Base-by-base conservation (phyloP, 2,888 invertebrate genomes). In the Hypercompe scribonia region DNA sequence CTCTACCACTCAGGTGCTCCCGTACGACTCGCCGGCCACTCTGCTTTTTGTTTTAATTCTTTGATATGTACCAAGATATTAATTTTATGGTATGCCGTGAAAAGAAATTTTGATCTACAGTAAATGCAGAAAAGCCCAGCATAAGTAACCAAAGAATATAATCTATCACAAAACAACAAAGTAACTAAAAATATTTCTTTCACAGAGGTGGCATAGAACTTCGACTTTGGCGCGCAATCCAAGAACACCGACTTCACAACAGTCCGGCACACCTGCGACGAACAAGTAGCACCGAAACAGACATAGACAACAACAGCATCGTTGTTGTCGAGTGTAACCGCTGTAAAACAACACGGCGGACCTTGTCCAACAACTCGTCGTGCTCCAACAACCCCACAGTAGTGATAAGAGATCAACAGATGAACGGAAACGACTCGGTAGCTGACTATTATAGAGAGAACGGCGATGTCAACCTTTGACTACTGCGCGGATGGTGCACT, bases 141-240 rank as follows among this genome's bases (percentile, higher is more conserved):
- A 21, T 1, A 24, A 21, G 46, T 46, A 21, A 46, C 3, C 3
- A 18, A 46, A 24, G 21, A 21, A 46, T 46, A 46, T 4, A 46
- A 46, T 46, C 21, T 46, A 46, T 46, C 21, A 46, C 3, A 18
- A 50, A 50, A 50, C 50, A 50, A 24, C 24, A n/a, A 8, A n/a
- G n/a, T 54, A 54, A 54, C 50, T 24, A 11, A 54, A 3, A 24
- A 24, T 54, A n/a, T 54, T 8, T n/a, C 31, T 75, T 79, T 89
- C 90, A 71, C 93, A 98, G 98, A 89, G 97, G 98, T 71, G 99
- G 99, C 63, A 96, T 98, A 36, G 98, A 98, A 89, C 96, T 99
- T 67, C 96, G 97, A 72, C 95, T 99, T 78, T 99, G 99, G 99
- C 97, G 97, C 78, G 97, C 98, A 0, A 97, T 99, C 72, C 91